A percentile compares a stretch with the other conserved stretches of the same genome.
These are phyloP conservation scores for Escarpia spicata DNA, from an alignment of 2,888 invertebrate species.

Conservation along the genomic window DNA sequence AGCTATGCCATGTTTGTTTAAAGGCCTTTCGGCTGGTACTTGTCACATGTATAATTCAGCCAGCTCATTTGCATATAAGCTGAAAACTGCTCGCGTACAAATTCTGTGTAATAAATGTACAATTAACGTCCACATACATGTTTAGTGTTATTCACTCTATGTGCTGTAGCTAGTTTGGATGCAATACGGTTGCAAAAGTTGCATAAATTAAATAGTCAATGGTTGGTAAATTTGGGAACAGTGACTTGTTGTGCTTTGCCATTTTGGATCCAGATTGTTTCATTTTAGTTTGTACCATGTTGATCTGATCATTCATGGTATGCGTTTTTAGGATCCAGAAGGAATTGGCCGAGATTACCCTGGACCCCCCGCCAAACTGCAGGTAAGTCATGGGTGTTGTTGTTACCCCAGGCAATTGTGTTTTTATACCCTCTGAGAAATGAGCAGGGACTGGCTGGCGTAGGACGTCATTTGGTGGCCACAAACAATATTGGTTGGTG, in stretches of 20 bases:
- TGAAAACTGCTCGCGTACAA: neutral
- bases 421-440: neutral
- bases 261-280: neutral
- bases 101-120: neutral
- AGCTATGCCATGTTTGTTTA: neutral
- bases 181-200: neutral
- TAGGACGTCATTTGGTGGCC: neutral
- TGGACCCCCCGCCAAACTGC: slow-evolving; percentile 97
- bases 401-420: neutral
- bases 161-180: neutral
- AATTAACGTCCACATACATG: neutral
- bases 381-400: slow-evolving; percentile 62
- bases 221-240: neutral
- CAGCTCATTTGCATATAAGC: slow-evolving; percentile 13
- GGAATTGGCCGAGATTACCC: slow-evolving; percentile 94
- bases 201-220: neutral
- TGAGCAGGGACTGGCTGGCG: neutral
- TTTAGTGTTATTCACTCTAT: neutral
- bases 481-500: neutral
- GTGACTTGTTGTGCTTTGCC: neutral
- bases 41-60: neutral
- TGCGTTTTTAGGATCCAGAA: slow-evolving; percentile 81
- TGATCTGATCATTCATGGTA: neutral
- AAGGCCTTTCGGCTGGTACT: neutral
- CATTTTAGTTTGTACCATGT: neutral